Percentiles rank a stretch among this genome's conserved stretches.
Conservation (phyloP, 1,140 invertebrate species). For the Lasioglossum baleicum region DNA sequence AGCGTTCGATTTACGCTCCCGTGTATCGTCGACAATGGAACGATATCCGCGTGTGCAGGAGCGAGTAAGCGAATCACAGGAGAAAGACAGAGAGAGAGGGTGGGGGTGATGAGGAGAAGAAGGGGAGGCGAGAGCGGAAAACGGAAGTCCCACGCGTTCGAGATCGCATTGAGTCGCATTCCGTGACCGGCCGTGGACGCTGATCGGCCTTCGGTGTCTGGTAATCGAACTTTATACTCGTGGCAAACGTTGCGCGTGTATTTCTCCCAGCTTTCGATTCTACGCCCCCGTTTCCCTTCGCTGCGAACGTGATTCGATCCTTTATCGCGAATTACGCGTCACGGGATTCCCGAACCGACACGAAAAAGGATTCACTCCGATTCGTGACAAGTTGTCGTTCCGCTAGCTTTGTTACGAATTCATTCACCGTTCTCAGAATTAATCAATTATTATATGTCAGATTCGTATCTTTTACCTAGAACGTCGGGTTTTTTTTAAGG, state of each 20-base stretch:
- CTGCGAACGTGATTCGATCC: neutral
- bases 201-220: neutral
- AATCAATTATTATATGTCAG: too few species aligned
- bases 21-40: slow-evolving; percentile 1
- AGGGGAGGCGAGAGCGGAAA: slow-evolving; percentile 1
- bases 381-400: too few species aligned
- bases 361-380: neutral
- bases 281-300: neutral
- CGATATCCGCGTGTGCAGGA: neutral
- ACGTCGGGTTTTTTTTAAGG: too few species aligned
- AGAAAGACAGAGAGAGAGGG: too few species aligned
- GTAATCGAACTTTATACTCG: slow-evolving; percentile 27
- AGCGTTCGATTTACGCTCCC: slow-evolving; percentile 20
- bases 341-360: neutral
- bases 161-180: slow-evolving; percentile 7
- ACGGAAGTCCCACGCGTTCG: slow-evolving; percentile 12
- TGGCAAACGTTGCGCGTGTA: neutral
- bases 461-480: too few species aligned
- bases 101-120: too few species aligned
- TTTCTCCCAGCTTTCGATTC: neutral
- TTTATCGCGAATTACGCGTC: neutral
- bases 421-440: too few species aligned
- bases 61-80: too few species aligned
- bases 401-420: too few species aligned
- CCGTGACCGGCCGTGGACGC: neutral